Evolutionary conservation across 2,797 vertebrate genomes (phyloP).

Genomic region (Gobio occitaniae): DNA sequence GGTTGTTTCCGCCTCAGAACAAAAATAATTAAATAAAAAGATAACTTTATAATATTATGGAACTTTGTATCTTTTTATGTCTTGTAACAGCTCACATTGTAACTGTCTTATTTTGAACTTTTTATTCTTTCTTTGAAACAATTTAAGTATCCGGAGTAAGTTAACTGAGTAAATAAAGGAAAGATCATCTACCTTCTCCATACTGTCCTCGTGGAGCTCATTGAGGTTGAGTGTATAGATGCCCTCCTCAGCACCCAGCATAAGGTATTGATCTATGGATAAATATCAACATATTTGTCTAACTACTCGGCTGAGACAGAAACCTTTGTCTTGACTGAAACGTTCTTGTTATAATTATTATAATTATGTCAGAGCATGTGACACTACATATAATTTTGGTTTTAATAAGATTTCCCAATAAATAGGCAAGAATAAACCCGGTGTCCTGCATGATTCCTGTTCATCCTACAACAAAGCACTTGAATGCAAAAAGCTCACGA

Average conservation of each 20-base stretch:
- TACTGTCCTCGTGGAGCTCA: slow-evolving; percentile 91
- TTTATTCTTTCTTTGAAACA: not conserved
- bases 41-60: not conserved
- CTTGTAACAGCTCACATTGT: not conserved
- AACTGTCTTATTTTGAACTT: not conserved
- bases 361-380: too few species aligned
- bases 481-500: too few species aligned
- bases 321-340: not conserved
- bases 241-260: slow-evolving; percentile 91
- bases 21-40: not conserved
- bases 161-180: not conserved
- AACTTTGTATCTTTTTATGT: not conserved
- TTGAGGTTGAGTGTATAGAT: slow-evolving; percentile 92
- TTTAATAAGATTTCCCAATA: too few species aligned
- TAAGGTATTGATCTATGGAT: slow-evolving; percentile 86
- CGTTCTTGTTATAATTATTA: too few species aligned
- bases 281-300: not conserved
- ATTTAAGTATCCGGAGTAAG: not conserved
- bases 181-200: slow-evolving; percentile 83
- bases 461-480: too few species aligned
- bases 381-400: too few species aligned
- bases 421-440: too few species aligned
- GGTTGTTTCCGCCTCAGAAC: not conserved
- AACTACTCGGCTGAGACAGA: not conserved
- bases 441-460: too few species aligned